phyloP scores from a whole-genome alignment of 2,113 vertebrate genomes.

The Phyllostomus hastatus region DNA sequence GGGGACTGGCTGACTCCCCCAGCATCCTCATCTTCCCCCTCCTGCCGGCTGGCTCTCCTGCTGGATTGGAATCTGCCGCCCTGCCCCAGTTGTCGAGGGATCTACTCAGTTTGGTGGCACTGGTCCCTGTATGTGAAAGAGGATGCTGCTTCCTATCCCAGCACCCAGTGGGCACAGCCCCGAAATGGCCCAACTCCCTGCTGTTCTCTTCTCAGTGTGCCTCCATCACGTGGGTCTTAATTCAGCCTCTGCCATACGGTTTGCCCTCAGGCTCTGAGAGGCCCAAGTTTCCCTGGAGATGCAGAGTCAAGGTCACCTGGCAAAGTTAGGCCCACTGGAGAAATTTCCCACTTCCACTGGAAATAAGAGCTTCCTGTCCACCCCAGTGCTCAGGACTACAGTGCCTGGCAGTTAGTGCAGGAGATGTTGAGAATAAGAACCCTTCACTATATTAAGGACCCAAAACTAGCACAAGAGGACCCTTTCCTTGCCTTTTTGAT shows the following conservation, averaged over 20 bases:
- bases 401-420: background rate
- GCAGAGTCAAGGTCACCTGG: background rate
- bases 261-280: background rate
- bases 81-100: slow-evolving; percentile 68
- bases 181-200: slow-evolving; percentile 25
- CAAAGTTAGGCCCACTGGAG: background rate
- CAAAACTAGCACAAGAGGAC: background rate
- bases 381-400: background rate
- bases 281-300: background rate
- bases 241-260: slow-evolving; percentile 46
- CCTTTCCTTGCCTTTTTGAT: background rate
- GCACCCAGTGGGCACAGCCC: slow-evolving; percentile 22
- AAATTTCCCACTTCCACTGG: background rate
- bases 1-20: background rate
- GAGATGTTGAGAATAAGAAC: background rate
- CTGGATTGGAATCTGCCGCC: slow-evolving; percentile 36
- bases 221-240: background rate
- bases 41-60: background rate
- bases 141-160: slow-evolving; percentile 21
- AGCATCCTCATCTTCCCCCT: background rate
- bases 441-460: background rate
- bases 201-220: background rate
- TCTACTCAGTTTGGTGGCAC: slow-evolving; percentile 47
- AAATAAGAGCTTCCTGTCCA: background rate
- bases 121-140: slow-evolving; percentile 65